Evolutionary conservation across 2,113 vertebrate genomes (phyloP).

Genomic region (Otis tarda): DNA sequence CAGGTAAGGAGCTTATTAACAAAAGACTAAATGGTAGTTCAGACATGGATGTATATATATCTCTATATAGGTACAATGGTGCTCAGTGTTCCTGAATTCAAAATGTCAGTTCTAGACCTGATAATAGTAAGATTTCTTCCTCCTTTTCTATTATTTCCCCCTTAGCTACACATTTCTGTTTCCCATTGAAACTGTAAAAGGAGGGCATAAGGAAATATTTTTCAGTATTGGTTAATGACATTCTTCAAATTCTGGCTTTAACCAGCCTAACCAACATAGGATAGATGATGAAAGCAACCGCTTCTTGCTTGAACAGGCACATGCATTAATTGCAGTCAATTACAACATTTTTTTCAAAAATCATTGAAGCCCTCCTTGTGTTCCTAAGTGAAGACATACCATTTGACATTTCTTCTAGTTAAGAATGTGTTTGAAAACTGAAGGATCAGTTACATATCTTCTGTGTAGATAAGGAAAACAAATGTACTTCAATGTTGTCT

Average conservation of each 20-base stretch:
- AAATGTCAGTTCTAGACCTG: neutral
- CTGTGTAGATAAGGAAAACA: neutral
- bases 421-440: neutral
- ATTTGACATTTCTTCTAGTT: neutral
- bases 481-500: neutral
- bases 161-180: neutral
- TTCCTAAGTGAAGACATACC: neutral
- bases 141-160: neutral
- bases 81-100: neutral
- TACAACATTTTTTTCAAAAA: neutral
- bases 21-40: neutral
- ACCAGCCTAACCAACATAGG: neutral
- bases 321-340: neutral
- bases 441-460: neutral
- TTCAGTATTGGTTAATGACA: neutral
- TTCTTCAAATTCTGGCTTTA: neutral
- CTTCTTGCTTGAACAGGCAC: neutral
- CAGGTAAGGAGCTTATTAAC: slow-evolving; percentile 78
- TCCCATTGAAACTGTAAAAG: neutral
- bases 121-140: neutral
- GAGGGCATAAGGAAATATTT: neutral
- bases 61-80: neutral
- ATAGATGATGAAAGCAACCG: neutral
- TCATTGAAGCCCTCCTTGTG: neutral
- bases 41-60: neutral